Evolutionary conservation across 2,888 invertebrate species (phyloP).

Genomic region (Drosophila recens): DNA sequence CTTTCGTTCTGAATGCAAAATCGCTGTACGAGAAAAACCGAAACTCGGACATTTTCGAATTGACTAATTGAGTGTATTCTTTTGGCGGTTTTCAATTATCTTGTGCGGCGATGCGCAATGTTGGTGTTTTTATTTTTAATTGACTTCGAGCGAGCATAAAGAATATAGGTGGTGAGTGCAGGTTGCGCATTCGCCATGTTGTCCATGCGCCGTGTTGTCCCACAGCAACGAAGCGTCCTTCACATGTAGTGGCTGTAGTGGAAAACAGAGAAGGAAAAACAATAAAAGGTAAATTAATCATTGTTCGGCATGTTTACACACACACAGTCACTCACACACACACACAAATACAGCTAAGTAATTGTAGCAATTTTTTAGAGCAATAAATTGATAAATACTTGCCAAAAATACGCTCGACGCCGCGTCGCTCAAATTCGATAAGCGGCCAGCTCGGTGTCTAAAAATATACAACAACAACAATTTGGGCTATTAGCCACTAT

Average conservation of each 20-base stretch:
- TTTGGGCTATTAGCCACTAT: conserved; percentile 35
- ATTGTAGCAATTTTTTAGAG: conserved; percentile 72
- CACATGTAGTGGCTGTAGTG: conserved; percentile 27
- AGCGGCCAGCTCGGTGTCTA: conserved; percentile 21
- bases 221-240: conserved; percentile 6
- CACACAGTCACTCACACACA: conserved; percentile 18
- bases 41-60: conserved; percentile 81
- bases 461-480: conserved; percentile 47
- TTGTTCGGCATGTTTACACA: conserved; percentile 66
- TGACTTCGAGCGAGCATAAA: conserved; percentile 45
- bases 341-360: conserved; percentile 28
- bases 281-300: conserved; percentile 65
- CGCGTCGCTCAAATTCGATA: conserved; percentile 54
- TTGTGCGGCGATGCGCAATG: conserved; percentile 49
- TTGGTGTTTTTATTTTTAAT: conserved; percentile 42
- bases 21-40: conserved; percentile 83
- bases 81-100: conserved; percentile 60
- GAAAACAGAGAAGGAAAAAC: conserved; percentile 36
- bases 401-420: conserved; percentile 58
- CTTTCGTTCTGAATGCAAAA: conserved; percentile 72
- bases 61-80: conserved; percentile 21
- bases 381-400: conserved; percentile 78
- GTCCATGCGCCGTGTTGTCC: conserved; percentile 4
- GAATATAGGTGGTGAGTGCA: conserved; percentile 37
- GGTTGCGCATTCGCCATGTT: conserved; percentile 72